A percentile compares a stretch with the other conserved stretches of the same genome.
Evolutionary conservation across 2,797 vertebrate species (phyloP).

Genomic region (Pyrocephalus nanus): DNA sequence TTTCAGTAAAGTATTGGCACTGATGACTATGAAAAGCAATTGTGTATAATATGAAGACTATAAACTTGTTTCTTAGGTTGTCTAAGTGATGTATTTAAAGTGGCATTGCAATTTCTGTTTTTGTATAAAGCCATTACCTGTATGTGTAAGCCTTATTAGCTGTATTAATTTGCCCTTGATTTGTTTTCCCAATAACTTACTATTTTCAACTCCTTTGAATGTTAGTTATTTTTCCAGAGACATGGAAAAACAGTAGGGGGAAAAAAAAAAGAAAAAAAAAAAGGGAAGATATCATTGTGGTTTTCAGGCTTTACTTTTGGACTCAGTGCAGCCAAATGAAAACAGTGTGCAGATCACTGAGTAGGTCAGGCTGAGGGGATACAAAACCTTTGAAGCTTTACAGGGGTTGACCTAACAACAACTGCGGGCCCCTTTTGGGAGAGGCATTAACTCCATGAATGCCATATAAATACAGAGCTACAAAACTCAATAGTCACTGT

Average conservation of each 20-base stretch:
- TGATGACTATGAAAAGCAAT: neutral
- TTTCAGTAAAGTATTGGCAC: neutral
- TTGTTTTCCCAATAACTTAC: constrained; percentile 22
- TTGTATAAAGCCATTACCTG: neutral
- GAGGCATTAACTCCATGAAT: constrained; percentile 76
- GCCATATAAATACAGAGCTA: constrained; percentile 59
- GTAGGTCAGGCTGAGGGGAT: constrained; percentile 79
- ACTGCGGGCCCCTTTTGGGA: constrained; percentile 81
- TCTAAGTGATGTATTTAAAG: neutral
- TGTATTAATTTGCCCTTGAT: neutral
- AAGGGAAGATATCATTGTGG: constrained; percentile 53
- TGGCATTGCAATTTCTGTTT: neutral
- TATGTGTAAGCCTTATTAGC: neutral
- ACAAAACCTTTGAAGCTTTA: constrained; percentile 90
- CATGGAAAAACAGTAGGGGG: constrained; percentile 63
- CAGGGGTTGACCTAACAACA: constrained; percentile 87
- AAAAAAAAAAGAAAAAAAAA: neutral
- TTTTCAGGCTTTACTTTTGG: constrained; percentile 74
- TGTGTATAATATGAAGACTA: neutral
- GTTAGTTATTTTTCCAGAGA: constrained; percentile 64
- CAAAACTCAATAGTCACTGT: neutral
- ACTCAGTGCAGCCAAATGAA: constrained; percentile 74
- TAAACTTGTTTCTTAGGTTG: neutral
- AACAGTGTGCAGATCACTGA: constrained; percentile 78
- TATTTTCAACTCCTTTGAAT: constrained; percentile 51